Conservation (phyloP, 2,797 vertebrate species). For the Benthosema pterotum region DNA sequence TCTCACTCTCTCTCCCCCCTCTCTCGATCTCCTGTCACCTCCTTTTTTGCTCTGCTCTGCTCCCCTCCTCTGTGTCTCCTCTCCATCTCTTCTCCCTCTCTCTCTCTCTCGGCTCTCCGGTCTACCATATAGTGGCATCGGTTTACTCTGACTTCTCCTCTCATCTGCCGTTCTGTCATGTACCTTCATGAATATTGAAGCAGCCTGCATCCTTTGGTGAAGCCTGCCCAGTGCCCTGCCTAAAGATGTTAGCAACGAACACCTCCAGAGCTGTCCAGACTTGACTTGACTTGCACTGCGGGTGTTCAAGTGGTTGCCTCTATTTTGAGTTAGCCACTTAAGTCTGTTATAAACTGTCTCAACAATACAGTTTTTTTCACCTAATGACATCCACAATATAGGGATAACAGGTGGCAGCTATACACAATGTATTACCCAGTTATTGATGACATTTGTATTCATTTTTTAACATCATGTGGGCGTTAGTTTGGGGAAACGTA, state of each 20-base stretch:
- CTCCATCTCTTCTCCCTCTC: no score
- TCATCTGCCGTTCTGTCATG: constrained; percentile 48
- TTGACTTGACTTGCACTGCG: neutral
- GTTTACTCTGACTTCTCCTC: constrained; percentile 43
- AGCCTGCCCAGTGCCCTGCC: constrained; percentile 12
- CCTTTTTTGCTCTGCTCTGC: neutral
- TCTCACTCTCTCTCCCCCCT: neutral
- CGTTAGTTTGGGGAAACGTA: no score
- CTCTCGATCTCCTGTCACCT: no score
- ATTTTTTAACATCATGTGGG: no score
- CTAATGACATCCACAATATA: no score
- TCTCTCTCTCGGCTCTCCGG: constrained; percentile 1
- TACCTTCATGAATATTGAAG: constrained; percentile 57
- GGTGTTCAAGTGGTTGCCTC: constrained; percentile 12
- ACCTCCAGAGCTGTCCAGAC: constrained; percentile 6
- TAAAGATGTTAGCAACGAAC: constrained; percentile 36
- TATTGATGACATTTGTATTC: no score
- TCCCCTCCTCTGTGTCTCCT: neutral
- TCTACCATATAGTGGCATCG: constrained; percentile 17
- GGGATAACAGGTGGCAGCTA: no score
- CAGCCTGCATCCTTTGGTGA: constrained; percentile 9
- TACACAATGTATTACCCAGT: no score
- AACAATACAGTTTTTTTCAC: no score
- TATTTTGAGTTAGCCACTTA: constrained; percentile 7
- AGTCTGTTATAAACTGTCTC: neutral